Evolutionary conservation across 2,797 vertebrate genomes (phyloP).

Genomic region (Sebastes miniatus): DNA sequence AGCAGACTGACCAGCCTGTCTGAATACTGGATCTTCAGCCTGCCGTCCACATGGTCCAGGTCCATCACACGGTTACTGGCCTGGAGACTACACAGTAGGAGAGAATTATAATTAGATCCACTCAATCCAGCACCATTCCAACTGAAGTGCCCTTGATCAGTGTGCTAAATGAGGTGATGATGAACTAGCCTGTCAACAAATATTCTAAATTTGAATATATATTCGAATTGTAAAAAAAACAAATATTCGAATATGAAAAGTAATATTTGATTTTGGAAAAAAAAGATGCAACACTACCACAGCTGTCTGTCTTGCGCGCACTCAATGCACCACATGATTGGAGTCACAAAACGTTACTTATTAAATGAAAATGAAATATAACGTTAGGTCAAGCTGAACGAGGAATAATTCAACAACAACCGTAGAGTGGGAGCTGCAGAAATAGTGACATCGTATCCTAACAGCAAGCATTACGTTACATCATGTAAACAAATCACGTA

Average conservation of each 20-base stretch:
- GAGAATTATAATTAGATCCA: background rate
- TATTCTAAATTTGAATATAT: background rate
- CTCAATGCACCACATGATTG: rapidly evolving
- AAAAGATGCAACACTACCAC: too few relatives aligned
- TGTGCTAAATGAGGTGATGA: background rate
- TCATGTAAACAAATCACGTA: too few relatives aligned
- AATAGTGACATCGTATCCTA: too few relatives aligned
- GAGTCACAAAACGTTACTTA: too few relatives aligned
- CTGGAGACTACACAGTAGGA: constrained; percentile 83
- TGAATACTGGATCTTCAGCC: constrained; percentile 94
- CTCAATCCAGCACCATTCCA: background rate
- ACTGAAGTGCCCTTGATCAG: background rate
- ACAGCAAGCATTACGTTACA: too few relatives aligned
- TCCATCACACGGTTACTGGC: constrained; percentile 94
- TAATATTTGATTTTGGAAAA: too few relatives aligned
- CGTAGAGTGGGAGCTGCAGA: rapidly evolving
- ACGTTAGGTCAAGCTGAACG: too few relatives aligned
- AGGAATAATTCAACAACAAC: too few relatives aligned
- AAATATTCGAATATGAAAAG: too few relatives aligned
- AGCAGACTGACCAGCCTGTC: constrained; percentile 91
- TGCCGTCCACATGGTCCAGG: constrained; percentile 89
- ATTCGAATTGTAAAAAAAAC: too few relatives aligned
- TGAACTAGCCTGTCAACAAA: background rate
- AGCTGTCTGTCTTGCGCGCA: too few relatives aligned
- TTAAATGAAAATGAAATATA: too few relatives aligned